Evolutionary conservation across 2,797 vertebrate genomes (phyloP).

Genomic region (Acipenser transmontanus): DNA sequence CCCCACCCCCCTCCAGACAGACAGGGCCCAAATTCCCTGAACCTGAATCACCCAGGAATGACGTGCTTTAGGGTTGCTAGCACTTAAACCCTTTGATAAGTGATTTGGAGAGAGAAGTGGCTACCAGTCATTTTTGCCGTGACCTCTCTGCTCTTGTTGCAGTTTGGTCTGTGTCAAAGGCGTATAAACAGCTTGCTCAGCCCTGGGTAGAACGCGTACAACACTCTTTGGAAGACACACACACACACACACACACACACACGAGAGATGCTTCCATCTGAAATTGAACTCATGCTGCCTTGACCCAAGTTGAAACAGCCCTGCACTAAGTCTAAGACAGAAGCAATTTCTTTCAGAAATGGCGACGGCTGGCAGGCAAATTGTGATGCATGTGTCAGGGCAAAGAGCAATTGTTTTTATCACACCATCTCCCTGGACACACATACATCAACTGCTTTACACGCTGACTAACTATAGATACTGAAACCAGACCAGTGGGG

Average conservation of each 20-base stretch:
- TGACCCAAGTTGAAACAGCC: not conserved
- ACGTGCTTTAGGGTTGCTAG: not conserved
- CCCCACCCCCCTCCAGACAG: too few relatives aligned
- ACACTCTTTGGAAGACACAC: not conserved
- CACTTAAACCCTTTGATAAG: not conserved
- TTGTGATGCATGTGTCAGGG: too few relatives aligned
- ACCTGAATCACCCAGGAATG: too few relatives aligned
- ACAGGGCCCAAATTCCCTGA: too few relatives aligned
- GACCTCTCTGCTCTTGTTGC: not conserved
- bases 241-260: not conserved
- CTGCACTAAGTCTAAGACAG: not conserved
- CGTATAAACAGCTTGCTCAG: conserved; percentile 5
- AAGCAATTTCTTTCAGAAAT: not conserved
- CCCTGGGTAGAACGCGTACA: not conserved
- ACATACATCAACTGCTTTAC: too few relatives aligned
- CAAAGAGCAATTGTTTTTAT: too few relatives aligned
- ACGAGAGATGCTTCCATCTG: not conserved
- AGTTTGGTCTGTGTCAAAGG: conserved; percentile 2
- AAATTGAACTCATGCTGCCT: not conserved
- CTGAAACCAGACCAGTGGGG: too few relatives aligned
- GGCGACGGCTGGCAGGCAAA: too few relatives aligned
- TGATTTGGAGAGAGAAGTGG: not conserved
- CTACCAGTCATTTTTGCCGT: conserved; percentile 8
- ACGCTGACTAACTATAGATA: too few relatives aligned
- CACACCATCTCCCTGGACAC: too few relatives aligned